A percentile compares a stretch with the other conserved stretches of the same genome.
These are phyloP conservation scores for Drosophila repleta DNA, from an alignment of 1,140 invertebrate species.

Conservation along the genomic window DNA sequence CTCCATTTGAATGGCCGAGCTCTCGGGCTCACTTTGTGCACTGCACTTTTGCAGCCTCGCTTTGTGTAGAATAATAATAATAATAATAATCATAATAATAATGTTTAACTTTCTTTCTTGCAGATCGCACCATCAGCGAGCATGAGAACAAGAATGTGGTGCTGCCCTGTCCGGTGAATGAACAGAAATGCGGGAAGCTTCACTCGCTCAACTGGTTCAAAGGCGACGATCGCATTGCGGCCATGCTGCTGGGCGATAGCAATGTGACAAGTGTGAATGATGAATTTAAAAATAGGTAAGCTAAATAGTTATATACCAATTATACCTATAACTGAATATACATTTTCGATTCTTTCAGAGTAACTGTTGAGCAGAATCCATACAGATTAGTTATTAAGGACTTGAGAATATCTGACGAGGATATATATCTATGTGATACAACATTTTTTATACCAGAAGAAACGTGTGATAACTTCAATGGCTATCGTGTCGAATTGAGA, in stretches of 20 bases:
- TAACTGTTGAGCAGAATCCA: constrained; percentile 78
- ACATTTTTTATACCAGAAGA: constrained; percentile 84
- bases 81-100: constrained; percentile 14
- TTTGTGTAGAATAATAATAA: constrained; percentile 13
- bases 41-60: constrained; percentile 46
- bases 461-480: constrained; percentile 83
- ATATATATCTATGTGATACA: constrained; percentile 83
- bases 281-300: constrained; percentile 91
- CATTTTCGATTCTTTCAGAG: constrained; percentile 47
- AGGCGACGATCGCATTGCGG: constrained; percentile 91
- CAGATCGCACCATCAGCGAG: constrained; percentile 74
- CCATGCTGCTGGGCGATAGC: constrained; percentile 90
- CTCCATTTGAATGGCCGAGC: constrained; percentile 36
- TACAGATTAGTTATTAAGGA: constrained; percentile 81
- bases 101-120: constrained; percentile 40
- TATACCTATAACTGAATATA: neutral
- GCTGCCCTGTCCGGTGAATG: constrained; percentile 91
- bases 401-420: constrained; percentile 82
- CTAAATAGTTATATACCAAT: neutral
- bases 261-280: constrained; percentile 87
- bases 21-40: constrained; percentile 22
- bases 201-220: constrained; percentile 96
- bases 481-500: constrained; percentile 80
- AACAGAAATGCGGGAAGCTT: constrained; percentile 90
- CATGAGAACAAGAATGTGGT: constrained; percentile 88